Evolutionary conservation across 2,797 vertebrate genomes (phyloP).

Genomic region (Numenius phaeopus): DNA sequence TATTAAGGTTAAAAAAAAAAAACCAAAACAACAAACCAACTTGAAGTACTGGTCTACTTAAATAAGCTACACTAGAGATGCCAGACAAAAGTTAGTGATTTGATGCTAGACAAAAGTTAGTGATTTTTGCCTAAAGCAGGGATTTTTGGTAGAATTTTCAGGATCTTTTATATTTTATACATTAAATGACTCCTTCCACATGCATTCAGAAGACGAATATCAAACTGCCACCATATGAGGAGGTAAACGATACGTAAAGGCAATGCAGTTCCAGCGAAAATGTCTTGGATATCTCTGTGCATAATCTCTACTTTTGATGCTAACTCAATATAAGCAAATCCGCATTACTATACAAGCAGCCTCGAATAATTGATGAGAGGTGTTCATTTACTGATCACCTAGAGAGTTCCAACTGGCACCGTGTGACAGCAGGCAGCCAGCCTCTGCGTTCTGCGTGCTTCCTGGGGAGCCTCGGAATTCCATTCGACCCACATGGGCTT

Average conservation of each 20-base stretch:
- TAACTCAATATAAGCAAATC: slow-evolving; percentile 47
- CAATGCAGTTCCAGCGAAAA: slow-evolving; percentile 10
- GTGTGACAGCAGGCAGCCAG: background rate
- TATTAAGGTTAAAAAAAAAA: background rate
- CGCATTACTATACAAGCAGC: background rate
- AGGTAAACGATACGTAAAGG: background rate
- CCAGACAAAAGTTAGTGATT: background rate
- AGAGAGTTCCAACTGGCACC: background rate
- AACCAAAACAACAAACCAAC: background rate
- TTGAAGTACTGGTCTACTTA: background rate
- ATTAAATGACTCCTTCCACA: slow-evolving; percentile 48
- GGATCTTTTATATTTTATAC: slow-evolving; percentile 11
- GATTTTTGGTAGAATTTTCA: background rate
- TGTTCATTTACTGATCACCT: background rate
- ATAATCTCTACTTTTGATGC: background rate
- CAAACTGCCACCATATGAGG: slow-evolving; percentile 17
- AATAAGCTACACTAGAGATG: background rate
- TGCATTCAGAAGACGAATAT: background rate
- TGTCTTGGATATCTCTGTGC: background rate
- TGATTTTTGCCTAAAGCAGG: background rate
- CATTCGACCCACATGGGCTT: background rate
- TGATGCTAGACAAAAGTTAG: background rate
- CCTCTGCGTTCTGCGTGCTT: background rate
- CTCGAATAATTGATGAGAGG: background rate
- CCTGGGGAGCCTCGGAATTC: background rate